Base-by-base conservation (phyloP, 2,888 invertebrate genomes). In the Coenonympha arcania region DNA sequence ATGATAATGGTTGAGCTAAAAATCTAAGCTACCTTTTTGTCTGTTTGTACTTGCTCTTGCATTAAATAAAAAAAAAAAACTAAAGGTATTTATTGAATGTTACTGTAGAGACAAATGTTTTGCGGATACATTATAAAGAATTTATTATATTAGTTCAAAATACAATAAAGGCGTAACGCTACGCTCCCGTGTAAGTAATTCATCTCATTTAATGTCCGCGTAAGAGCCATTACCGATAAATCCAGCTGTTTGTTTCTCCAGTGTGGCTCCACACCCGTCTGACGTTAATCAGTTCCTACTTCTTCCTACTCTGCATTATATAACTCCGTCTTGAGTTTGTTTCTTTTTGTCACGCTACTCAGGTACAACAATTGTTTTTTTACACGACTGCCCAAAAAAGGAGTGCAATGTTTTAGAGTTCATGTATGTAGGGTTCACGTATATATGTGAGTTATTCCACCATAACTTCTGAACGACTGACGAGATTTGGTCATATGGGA, bases 221-320 rank as follows among this genome's bases (percentile, higher is more conserved):
- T 69, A 63, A 66, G 70, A 72, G 67, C 74, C 69, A 77, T 79
- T 82, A 79, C 76, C 79, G 70, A 81, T 82, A 82, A 84, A 84
- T 83, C 75, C 66, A 64, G 66, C 65, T 75, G 79, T 79, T 82
- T 76, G 75, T 68, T 67, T 68, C 64, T 62, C 61, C 61, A 60
- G 56, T 57, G 63, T 60, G 61, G 66, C 65, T 68, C 65, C 68
- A 57, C 62, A 62, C 68, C 66, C 64, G 56, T 56, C 71, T 73
- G 72, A 78, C 76, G 75, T 76, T 80, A 80, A 83, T 84, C 81
- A 84, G 79, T n/a, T n/a, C n/a, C n/a, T n/a, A n/a, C 71, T 75
- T 76, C 71, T 68, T 72, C 64, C 67, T 66, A 66, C 69, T 76
- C 76, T 74, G 75, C 72, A 75, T 73, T 70, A 66, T 69, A 66